Percentiles rank a stretch among this genome's conserved stretches.
Conservation (phyloP, 2,888 invertebrate species). For the Mythimna pallens region DNA sequence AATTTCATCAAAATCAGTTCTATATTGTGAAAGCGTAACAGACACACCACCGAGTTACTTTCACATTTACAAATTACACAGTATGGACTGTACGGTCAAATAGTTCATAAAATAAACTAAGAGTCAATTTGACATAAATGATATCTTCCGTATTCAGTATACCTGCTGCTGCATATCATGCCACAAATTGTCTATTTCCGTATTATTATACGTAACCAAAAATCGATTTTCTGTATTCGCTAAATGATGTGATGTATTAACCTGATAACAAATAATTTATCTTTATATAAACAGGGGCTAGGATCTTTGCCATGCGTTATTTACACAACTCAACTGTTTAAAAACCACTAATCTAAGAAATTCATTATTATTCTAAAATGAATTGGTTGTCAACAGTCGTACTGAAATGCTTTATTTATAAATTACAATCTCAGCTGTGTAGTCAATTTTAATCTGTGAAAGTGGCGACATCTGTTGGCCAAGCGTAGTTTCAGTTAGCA, state of each 20-base stretch:
- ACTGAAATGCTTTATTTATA: background rate
- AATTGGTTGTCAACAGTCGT: background rate
- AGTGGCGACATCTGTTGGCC: constrained; percentile 59
- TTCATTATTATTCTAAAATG: background rate
- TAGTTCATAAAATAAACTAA: no score
- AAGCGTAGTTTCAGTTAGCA: background rate
- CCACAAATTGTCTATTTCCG: no score
- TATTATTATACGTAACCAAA: constrained; percentile 8
- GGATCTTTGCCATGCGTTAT: background rate
- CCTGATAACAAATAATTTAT: background rate
- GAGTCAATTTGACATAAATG: no score
- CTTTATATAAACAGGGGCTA: background rate
- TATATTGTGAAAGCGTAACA: no score
- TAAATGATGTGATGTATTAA: background rate
- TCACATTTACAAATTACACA: no score
- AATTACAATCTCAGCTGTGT: rapidly evolving
- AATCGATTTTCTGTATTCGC: background rate
- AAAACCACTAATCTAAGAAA: no score
- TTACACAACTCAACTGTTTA: background rate
- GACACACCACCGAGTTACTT: no score
- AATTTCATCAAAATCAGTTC: no score
- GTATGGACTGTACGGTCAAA: no score
- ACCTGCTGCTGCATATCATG: no score
- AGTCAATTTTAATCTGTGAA: background rate
- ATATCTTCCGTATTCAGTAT: no score